These are phyloP conservation scores for Gopherus flavomarginatus DNA, from an alignment of 2,113 vertebrate species.

Conservation along the genomic window DNA sequence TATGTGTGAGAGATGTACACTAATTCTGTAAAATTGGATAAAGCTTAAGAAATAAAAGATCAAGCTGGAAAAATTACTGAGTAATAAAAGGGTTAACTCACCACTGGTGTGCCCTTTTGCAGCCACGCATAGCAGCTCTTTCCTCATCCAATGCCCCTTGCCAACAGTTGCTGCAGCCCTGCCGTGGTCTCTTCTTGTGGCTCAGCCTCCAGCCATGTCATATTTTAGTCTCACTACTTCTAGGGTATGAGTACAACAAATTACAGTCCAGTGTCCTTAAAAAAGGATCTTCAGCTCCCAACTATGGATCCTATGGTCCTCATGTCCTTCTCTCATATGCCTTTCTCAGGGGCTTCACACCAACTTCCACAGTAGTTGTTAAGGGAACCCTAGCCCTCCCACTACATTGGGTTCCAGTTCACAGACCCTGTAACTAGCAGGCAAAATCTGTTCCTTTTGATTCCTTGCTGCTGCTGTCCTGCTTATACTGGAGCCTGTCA, in stretches of 20 bases:
- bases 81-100: background rate
- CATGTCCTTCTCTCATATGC: background rate
- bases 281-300: background rate
- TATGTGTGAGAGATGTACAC: background rate
- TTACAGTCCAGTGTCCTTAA: background rate
- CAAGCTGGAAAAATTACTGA: background rate
- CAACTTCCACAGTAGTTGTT: background rate
- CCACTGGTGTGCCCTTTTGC: background rate
- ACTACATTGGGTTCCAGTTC: background rate
- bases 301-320: background rate
- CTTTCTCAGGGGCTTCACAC: background rate
- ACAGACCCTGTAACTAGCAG: background rate
- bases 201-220: background rate
- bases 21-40: background rate
- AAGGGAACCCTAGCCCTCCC: background rate
- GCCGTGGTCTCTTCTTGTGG: background rate
- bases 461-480: background rate
- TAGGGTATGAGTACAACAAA: background rate
- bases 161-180: background rate
- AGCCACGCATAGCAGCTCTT: background rate
- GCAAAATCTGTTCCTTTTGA: background rate
- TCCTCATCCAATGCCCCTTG: background rate
- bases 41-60: background rate
- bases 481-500: background rate
- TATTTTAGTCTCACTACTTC: background rate